A percentile compares a stretch with the other conserved stretches of the same genome.
Evolutionary conservation across 37 sponge, comb jelly and placozoan species (phyloP).

Genomic region (Halichondria panicea): DNA sequence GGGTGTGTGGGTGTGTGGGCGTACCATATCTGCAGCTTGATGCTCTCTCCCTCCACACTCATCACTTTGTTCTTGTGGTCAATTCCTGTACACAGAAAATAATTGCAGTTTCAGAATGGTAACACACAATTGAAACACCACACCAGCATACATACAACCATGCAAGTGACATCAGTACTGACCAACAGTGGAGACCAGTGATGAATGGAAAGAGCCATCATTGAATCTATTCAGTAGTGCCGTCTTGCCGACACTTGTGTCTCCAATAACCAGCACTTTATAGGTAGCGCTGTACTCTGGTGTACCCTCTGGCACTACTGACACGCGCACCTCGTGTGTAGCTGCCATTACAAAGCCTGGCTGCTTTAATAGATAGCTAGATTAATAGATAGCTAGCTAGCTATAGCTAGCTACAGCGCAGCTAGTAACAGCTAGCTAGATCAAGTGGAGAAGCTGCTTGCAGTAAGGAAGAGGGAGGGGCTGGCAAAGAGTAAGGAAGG

Average conservation of each 20-base stretch:
- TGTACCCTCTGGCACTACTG: no score
- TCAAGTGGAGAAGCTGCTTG: no score
- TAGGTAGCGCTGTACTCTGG: no score
- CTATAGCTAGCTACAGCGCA: no score
- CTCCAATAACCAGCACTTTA: constrained; percentile 75
- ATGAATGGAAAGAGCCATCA: constrained; percentile 47
- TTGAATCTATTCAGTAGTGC: constrained; percentile 49
- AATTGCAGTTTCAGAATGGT: not conserved
- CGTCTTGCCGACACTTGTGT: constrained; percentile 81
- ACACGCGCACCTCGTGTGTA: no score
- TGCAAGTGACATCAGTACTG: constrained; percentile 10
- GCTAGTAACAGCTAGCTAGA: no score
- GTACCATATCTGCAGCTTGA: constrained; percentile 77
- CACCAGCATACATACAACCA: not conserved
- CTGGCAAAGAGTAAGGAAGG: no score
- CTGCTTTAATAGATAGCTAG: no score
- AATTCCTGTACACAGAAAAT: constrained; percentile 55
- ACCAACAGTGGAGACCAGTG: constrained; percentile 78
- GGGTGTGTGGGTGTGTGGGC: constrained; percentile 11
- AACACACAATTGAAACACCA: not conserved
- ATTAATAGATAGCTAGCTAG: no score
- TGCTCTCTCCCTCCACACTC: constrained; percentile 40
- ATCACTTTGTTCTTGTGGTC: constrained; percentile 72
- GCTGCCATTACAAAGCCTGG: no score
- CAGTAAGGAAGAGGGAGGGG: no score